Conservation (phyloP, 2,797 vertebrate species). For the Sebastes iracundus region DNA sequence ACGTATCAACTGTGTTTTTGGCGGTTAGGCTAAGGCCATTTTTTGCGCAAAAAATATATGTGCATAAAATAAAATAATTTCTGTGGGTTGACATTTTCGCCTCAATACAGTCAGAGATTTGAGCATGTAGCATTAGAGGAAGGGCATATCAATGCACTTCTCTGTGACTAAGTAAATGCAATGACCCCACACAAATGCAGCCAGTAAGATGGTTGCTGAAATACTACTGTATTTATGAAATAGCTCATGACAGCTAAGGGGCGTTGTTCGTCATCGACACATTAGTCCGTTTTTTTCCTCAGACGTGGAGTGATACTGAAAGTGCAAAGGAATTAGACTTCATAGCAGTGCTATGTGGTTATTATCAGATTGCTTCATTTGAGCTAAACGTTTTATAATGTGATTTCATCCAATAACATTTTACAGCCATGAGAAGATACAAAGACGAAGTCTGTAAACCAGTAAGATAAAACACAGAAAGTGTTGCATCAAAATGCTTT, state of each 20-base stretch:
- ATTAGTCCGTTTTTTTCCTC: too few species aligned
- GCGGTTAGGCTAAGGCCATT: rapidly evolving
- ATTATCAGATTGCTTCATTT: too few species aligned
- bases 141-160: background rate
- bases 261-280: too few species aligned
- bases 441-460: background rate
- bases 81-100: background rate
- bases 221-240: background rate
- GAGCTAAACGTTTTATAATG: background rate
- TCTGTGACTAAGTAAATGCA: background rate
- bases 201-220: background rate
- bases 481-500: background rate
- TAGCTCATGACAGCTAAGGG: too few species aligned
- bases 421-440: background rate
- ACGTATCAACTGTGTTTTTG: background rate
- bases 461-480: background rate
- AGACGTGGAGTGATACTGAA: too few species aligned
- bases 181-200: background rate
- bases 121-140: background rate
- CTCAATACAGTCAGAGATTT: background rate
- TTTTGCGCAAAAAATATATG: background rate
- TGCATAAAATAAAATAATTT: background rate
- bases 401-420: background rate
- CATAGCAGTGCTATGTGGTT: too few species aligned
- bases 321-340: too few species aligned